Conservation (phyloP, 53 echinoderm and acorn worm genomes). For the Temnopleurus reevesii region DNA sequence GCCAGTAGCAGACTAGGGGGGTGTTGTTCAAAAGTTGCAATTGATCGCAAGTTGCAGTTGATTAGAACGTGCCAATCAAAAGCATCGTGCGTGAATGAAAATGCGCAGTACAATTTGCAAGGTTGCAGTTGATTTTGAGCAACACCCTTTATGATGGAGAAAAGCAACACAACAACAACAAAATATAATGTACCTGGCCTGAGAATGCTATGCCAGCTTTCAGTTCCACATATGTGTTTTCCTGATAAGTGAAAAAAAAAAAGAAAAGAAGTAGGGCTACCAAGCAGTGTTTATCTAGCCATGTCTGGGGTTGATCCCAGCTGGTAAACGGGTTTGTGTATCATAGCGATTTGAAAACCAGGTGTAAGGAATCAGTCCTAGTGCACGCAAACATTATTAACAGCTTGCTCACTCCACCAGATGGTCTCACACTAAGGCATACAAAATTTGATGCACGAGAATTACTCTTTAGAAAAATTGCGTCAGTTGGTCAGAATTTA, state of each 20-base stretch:
- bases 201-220: constrained; percentile 34
- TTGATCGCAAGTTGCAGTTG: too few species aligned
- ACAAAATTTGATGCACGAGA: too few species aligned
- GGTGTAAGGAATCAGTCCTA: constrained; percentile 3
- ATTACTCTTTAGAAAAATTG: too few species aligned
- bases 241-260: neutral
- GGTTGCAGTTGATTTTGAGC: too few species aligned
- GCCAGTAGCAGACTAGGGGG: too few species aligned
- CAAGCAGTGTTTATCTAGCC: neutral
- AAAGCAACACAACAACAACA: too few species aligned
- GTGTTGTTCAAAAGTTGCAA: too few species aligned
- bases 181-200: neutral
- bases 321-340: neutral
- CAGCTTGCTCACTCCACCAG: neutral
- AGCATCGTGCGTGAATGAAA: too few species aligned
- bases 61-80: too few species aligned
- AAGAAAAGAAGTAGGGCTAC: neutral
- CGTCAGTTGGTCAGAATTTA: too few species aligned
- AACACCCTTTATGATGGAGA: too few species aligned
- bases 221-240: constrained; percentile 14
- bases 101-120: too few species aligned
- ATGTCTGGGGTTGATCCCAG: neutral
- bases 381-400: constrained; percentile 27
- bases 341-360: neutral
- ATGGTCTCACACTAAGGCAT: neutral